These are phyloP conservation scores for Phaonia tiefii DNA, from an alignment of 2,888 invertebrate species.

Conservation along the genomic window DNA sequence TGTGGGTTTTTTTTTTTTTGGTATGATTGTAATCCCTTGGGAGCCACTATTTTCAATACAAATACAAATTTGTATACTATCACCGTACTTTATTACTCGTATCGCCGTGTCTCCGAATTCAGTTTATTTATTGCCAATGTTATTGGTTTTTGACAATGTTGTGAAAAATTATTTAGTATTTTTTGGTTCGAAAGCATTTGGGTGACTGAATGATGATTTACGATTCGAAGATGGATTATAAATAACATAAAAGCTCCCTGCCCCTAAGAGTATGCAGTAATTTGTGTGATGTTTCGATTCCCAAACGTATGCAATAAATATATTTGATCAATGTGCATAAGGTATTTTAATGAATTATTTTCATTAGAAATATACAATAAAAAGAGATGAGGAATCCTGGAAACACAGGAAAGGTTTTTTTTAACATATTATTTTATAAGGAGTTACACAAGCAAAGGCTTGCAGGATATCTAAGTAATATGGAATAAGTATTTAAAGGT, in stretches of 20 bases:
- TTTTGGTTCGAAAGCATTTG: neutral
- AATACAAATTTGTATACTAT: slow-evolving; percentile 65
- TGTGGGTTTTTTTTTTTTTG: slow-evolving; percentile 39
- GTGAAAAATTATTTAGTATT: slow-evolving; percentile 31
- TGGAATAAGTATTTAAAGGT: too few relatives aligned
- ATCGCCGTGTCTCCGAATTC: slow-evolving; percentile 46
- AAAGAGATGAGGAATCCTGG: too few relatives aligned
- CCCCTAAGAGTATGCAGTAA: slow-evolving; percentile 21
- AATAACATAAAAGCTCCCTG: neutral
- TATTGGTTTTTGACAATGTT: slow-evolving; percentile 64
- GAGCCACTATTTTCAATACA: slow-evolving; percentile 76
- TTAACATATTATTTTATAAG: too few relatives aligned
- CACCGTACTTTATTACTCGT: slow-evolving; percentile 42
- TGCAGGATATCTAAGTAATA: too few relatives aligned
- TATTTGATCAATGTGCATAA: too few relatives aligned
- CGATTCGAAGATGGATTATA: neutral
- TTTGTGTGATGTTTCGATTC: neutral
- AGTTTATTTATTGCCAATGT: slow-evolving; percentile 64
- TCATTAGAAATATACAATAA: too few relatives aligned
- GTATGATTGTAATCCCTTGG: slow-evolving; percentile 66
- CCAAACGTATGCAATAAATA: neutral
- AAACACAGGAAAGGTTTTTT: too few relatives aligned
- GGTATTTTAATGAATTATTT: too few relatives aligned
- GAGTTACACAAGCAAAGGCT: too few relatives aligned
- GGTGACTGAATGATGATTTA: slow-evolving; percentile 27